phyloP scores from a whole-genome alignment of 1,140 invertebrate genomes.

The Alviniconcha marisindica region DNA sequence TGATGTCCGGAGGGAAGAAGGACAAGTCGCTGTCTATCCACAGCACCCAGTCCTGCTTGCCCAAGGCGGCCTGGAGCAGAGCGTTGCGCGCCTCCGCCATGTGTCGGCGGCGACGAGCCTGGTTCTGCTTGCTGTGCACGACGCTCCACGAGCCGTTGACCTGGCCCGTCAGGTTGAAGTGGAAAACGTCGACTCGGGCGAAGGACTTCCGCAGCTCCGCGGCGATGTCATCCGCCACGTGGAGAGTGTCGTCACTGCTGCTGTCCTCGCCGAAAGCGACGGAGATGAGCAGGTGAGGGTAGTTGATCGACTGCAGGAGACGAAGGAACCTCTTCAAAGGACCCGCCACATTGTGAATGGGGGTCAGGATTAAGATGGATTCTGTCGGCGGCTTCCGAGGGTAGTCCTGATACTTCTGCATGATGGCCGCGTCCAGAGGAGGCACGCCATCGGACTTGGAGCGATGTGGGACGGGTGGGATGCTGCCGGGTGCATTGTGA shows the following conservation, averaged over 20 bases:
- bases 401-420: constrained; percentile 49
- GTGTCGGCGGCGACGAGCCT: constrained; percentile 62
- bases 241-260: constrained; percentile 64
- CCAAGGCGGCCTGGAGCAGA: constrained; percentile 56
- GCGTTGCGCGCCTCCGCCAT: constrained; percentile 67
- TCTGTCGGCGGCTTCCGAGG: constrained; percentile 43
- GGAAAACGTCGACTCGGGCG: constrained; percentile 48
- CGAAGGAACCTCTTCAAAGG: constrained; percentile 51
- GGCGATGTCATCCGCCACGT: constrained; percentile 49
- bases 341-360: constrained; percentile 64
- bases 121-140: constrained; percentile 54
- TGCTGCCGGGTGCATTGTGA: background rate
- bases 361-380: constrained; percentile 67
- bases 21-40: constrained; percentile 72
- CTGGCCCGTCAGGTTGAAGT: constrained; percentile 59
- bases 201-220: constrained; percentile 59
- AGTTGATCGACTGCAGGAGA: constrained; percentile 62
- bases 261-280: constrained; percentile 71
- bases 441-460: constrained; percentile 58
- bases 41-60: constrained; percentile 64
- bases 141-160: constrained; percentile 54
- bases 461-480: constrained; percentile 57
- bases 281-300: constrained; percentile 67
- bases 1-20: constrained; percentile 61
- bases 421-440: constrained; percentile 47